A percentile compares a stretch with the other conserved stretches of the same genome.
Conservation (phyloP, 2,888 invertebrate genomes). For the Drosophila mercatorum region DNA sequence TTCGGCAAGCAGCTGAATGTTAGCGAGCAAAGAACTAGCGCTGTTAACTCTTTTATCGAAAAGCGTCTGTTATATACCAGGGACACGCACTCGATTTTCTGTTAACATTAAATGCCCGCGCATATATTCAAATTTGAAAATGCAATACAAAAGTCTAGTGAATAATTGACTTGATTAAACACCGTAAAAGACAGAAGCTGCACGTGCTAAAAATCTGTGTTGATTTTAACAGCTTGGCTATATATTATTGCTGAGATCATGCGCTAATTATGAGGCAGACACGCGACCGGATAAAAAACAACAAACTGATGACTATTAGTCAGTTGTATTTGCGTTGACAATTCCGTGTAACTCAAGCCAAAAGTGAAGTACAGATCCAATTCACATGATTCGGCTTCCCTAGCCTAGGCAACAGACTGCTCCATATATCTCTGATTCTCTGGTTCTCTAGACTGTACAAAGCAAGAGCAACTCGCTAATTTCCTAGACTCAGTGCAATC, state of each 20-base stretch:
- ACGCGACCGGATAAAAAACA: conserved; percentile 59
- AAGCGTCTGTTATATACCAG: conserved; percentile 7
- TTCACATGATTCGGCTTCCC: conserved; percentile 62
- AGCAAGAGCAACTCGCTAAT: conserved; percentile 51
- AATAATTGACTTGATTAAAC: background rate
- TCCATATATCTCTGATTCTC: background rate
- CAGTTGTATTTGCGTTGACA: conserved; percentile 40
- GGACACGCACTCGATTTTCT: background rate
- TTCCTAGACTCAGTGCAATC: conserved; percentile 37
- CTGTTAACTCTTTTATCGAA: conserved; percentile 16
- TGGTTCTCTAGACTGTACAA: conserved; percentile 27
- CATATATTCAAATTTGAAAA: background rate
- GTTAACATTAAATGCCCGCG: background rate
- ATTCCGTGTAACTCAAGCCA: conserved; percentile 16
- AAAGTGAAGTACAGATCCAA: conserved; percentile 23
- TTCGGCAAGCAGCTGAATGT: background rate
- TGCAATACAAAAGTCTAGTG: background rate
- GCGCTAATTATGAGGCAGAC: conserved; percentile 49
- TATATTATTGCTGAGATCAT: conserved; percentile 54
- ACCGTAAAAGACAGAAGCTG: background rate
- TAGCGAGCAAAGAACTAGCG: background rate
- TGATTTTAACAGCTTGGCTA: conserved; percentile 25
- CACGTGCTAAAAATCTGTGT: conserved; percentile 4
- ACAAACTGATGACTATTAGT: conserved; percentile 42
- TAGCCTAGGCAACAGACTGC: conserved; percentile 21